A percentile compares a stretch with the other conserved stretches of the same genome.
Conservation (phyloP, 2,797 vertebrate genomes). For the Tamandua tetradactyla region DNA sequence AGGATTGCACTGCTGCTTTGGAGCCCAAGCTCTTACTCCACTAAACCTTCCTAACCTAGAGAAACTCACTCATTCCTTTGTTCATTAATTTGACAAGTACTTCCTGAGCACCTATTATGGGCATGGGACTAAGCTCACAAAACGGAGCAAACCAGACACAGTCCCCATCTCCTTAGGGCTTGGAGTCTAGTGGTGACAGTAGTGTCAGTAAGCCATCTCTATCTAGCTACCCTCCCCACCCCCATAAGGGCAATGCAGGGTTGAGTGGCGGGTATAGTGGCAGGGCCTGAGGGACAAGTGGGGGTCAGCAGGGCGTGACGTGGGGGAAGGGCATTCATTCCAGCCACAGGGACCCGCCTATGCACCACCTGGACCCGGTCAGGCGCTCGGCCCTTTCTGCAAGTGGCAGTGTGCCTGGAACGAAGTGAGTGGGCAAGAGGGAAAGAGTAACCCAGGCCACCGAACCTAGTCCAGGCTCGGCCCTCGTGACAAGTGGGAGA, state of each 20-base stretch:
- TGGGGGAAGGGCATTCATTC: accelerated
- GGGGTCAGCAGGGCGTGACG: not conserved
- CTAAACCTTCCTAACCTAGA: accelerated
- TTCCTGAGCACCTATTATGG: not conserved
- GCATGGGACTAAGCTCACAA: not conserved
- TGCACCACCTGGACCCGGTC: too few relatives aligned
- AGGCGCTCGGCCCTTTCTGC: not conserved
- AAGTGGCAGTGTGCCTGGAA: not conserved
- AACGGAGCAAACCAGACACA: not conserved
- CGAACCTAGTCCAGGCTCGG: accelerated
- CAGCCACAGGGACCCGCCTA: not conserved
- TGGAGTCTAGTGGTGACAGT: not conserved
- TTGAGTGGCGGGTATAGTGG: accelerated
- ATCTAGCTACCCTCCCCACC: too few relatives aligned
- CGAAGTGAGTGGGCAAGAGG: accelerated
- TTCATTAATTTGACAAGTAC: accelerated
- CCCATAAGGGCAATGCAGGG: not conserved
- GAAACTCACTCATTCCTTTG: not conserved
- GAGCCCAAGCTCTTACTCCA: not conserved
- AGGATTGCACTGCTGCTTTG: not conserved
- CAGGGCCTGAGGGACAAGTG: not conserved
- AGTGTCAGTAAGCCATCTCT: not conserved
- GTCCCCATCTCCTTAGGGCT: not conserved
- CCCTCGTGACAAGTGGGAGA: not conserved
- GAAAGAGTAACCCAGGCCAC: too few relatives aligned